These are phyloP conservation scores for Melierax canorus DNA, from an alignment of 2,113 vertebrate species.

Conservation along the genomic window DNA sequence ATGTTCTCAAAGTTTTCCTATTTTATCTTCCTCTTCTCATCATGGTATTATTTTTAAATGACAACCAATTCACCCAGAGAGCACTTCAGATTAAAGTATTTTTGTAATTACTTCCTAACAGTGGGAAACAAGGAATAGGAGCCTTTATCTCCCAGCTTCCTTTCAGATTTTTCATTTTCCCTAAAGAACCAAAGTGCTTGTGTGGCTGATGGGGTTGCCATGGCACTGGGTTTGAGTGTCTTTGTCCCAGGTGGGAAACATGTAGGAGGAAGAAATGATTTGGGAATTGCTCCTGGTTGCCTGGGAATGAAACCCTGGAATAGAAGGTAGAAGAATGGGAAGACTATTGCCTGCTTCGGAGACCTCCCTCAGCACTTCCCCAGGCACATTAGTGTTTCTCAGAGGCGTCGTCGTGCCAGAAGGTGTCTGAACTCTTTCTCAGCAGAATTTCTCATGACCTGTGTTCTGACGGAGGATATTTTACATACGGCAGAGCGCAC, in stretches of 20 bases:
- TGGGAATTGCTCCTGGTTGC: conserved; percentile 79
- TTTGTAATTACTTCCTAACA: conserved; percentile 75
- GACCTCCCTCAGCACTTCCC: conserved; percentile 30
- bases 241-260: conserved; percentile 85
- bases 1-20: neutral
- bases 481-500: neutral
- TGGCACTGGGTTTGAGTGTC: conserved; percentile 66
- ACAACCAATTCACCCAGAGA: conserved; percentile 53
- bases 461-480: neutral
- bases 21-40: conserved; percentile 7
- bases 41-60: neutral
- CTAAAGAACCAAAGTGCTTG: conserved; percentile 64
- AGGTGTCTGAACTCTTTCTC: conserved; percentile 20
- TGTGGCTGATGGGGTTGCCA: conserved; percentile 74
- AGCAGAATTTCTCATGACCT: conserved; percentile 60
- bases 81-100: conserved; percentile 65
- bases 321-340: conserved; percentile 60
- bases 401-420: neutral
- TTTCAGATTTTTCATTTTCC: conserved; percentile 77
- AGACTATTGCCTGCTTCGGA: conserved; percentile 41
- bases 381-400: neutral
- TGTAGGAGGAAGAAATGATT: conserved; percentile 77
- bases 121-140: conserved; percentile 68
- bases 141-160: conserved; percentile 71
- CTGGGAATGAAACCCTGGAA: conserved; percentile 72